Evolutionary conservation across 1,140 invertebrate species (phyloP).

Genomic region (Rhopalosiphum maidis): DNA sequence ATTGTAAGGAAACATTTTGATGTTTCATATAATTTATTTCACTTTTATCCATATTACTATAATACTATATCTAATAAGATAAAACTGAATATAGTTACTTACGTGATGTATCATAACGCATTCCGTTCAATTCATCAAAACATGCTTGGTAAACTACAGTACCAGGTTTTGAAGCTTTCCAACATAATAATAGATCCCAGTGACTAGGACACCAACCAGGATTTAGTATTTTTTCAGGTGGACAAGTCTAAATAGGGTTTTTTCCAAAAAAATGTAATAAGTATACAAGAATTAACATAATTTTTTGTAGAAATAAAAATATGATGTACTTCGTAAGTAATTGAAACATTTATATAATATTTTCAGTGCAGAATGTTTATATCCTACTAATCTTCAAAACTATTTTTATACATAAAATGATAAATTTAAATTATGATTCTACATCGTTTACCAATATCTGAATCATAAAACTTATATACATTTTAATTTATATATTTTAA

Average conservation of each 20-base stretch:
- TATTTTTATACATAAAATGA: neutral
- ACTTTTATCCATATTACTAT: neutral
- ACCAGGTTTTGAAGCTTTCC: slow-evolving; percentile 74
- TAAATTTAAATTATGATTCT: neutral
- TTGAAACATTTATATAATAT: neutral
- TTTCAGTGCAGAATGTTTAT: neutral
- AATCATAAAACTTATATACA: neutral
- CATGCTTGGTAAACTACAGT: slow-evolving; percentile 72
- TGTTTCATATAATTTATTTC: neutral
- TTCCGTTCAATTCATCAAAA: slow-evolving; percentile 76
- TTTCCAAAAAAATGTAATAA: neutral
- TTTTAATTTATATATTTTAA: neutral
- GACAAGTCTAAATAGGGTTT: slow-evolving; percentile 10
- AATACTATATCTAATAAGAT: neutral
- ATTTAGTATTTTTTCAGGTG: neutral
- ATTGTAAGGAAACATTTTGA: too few species aligned
- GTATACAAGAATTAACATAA: neutral
- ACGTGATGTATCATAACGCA: slow-evolving; percentile 77
- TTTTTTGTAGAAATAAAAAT: neutral
- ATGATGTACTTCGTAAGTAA: neutral
- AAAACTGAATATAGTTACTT: slow-evolving; percentile 57
- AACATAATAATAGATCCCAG: slow-evolving; percentile 79
- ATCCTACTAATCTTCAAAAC: neutral
- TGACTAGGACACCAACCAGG: slow-evolving; percentile 65
- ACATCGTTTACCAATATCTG: neutral